A percentile compares a stretch with the other conserved stretches of the same genome.
Conservation (phyloP, 2,113 vertebrate species). For the Isurus oxyrinchus region DNA sequence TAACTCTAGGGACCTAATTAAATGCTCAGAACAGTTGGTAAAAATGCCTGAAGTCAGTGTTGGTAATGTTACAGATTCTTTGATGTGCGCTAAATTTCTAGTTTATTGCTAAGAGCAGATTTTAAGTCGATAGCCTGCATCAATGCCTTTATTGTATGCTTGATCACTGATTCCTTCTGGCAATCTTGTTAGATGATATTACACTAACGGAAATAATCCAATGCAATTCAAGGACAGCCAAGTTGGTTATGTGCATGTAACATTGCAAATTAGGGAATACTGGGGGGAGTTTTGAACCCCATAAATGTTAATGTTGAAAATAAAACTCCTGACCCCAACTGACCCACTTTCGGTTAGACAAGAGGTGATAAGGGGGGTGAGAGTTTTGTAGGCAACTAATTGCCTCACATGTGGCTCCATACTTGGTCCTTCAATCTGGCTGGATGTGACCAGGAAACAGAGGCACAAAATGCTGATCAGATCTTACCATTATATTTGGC, state of each 20-base stretch:
- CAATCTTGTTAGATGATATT: neutral
- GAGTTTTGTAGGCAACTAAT: neutral
- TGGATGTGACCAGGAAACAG: neutral
- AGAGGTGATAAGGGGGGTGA: neutral
- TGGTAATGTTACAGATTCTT: constrained; percentile 21
- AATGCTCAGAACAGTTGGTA: constrained; percentile 24
- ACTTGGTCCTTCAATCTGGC: neutral
- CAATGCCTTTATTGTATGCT: neutral
- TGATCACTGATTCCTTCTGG: neutral
- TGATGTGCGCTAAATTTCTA: neutral
- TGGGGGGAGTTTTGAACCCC: neutral
- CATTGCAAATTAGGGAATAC: neutral
- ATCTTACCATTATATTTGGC: neutral
- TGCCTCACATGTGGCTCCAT: neutral
- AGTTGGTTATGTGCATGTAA: neutral
- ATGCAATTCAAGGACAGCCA: neutral
- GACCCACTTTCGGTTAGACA: neutral
- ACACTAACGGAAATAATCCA: neutral
- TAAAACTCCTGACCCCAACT: neutral
- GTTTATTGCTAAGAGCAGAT: constrained; percentile 15
- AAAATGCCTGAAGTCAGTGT: constrained; percentile 24
- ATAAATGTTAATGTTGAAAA: neutral
- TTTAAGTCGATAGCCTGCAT: neutral
- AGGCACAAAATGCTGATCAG: neutral
- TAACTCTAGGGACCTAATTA: constrained; percentile 29